Percentiles rank a stretch among this genome's conserved stretches.
These are phyloP conservation scores for Temnothorax rugatulus DNA, from an alignment of 2,888 invertebrate species.

Conservation along the genomic window DNA sequence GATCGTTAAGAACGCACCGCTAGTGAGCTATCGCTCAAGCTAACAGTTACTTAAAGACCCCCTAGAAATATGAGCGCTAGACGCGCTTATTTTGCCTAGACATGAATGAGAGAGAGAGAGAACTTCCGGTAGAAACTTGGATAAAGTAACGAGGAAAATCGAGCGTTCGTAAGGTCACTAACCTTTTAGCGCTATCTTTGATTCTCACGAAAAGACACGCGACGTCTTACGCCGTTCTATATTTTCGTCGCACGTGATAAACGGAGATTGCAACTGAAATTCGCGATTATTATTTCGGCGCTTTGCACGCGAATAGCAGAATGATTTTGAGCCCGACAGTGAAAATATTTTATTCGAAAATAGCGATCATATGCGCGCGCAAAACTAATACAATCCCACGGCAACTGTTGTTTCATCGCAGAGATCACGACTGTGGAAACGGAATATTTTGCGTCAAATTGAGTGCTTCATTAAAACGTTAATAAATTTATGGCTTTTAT, in stretches of 20 bases:
- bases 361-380: neutral
- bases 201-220: conserved; percentile 36
- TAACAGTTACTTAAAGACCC: neutral
- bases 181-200: conserved; percentile 22
- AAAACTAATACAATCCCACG: neutral
- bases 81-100: conserved; percentile 9
- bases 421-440: conserved; percentile 39
- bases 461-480: conserved; percentile 28
- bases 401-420: neutral
- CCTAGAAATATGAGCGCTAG: neutral
- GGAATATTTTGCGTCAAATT: neutral
- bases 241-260: conserved; percentile 27
- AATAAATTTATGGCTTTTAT: conserved; percentile 35
- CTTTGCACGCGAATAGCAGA: conserved; percentile 11
- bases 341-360: conserved; percentile 42
- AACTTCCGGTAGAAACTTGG: neutral
- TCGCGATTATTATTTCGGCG: conserved; percentile 22
- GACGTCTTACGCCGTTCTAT: neutral
- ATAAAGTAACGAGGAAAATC: conserved; percentile 8
- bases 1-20: neutral
- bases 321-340: neutral
- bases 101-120: neutral
- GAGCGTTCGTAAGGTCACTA: conserved; percentile 3
- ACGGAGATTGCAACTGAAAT: conserved; percentile 30
- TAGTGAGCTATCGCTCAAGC: neutral